phyloP scores from a whole-genome alignment of 64 coral and sea anemone genomes.

The Trachythela sp. region DNA sequence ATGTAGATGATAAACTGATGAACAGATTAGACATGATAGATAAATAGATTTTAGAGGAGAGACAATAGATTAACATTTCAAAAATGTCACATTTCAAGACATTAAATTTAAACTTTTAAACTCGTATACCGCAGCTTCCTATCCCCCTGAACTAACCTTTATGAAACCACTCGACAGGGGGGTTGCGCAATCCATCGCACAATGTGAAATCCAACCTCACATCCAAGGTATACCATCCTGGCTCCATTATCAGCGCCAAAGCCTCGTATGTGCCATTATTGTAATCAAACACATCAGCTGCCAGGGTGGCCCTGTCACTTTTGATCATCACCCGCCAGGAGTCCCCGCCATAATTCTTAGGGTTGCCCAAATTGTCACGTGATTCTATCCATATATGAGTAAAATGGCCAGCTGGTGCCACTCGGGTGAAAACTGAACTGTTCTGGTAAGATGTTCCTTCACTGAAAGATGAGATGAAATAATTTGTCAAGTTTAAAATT shows the following conservation, averaged over 20 bases:
- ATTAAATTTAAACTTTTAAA: no score
- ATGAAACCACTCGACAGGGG: background rate
- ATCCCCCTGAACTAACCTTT: background rate
- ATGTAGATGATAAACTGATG: no score
- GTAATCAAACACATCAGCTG: background rate
- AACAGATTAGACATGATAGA: no score
- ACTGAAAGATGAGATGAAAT: background rate
- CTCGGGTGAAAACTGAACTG: background rate
- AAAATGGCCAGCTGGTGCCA: background rate
- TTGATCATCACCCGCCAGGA: slow-evolving; percentile 3
- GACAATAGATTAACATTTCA: no score
- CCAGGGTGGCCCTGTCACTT: background rate
- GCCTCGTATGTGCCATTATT: slow-evolving; percentile 10
- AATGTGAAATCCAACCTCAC: background rate
- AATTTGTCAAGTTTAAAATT: background rate
- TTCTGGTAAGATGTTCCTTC: background rate
- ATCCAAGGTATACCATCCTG: background rate
- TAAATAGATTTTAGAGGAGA: no score
- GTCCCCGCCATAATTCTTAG: background rate
- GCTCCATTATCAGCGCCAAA: background rate
- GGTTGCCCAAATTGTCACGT: background rate
- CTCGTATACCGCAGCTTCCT: no score
- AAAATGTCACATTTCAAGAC: no score
- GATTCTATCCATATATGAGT: background rate
- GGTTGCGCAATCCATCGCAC: background rate